A percentile compares a stretch with the other conserved stretches of the same genome.
phyloP scores from a whole-genome alignment of 2,113 vertebrate genomes.

The Pangasianodon gigas region DNA sequence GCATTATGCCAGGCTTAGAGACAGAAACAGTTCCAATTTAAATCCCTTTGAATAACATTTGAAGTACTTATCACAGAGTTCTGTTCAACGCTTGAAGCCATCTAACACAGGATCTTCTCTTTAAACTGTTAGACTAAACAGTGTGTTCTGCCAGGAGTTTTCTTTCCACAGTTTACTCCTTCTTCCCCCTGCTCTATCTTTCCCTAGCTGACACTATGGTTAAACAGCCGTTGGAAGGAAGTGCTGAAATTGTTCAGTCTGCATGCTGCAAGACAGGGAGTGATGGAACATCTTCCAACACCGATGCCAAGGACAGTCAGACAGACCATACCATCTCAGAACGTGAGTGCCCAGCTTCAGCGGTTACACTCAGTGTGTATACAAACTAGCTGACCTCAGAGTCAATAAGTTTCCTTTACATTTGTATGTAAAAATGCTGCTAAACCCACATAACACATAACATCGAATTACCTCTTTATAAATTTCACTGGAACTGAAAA shows the following conservation, averaged over 20 bases:
- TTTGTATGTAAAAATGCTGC: background rate
- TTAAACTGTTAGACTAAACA: background rate
- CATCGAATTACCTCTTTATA: background rate
- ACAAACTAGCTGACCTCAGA: background rate
- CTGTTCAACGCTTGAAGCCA: background rate
- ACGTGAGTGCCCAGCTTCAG: constrained; percentile 31
- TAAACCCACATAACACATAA: background rate
- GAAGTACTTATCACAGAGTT: background rate
- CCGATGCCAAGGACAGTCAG: background rate
- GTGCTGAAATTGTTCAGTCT: constrained; percentile 15
- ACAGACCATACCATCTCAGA: constrained; percentile 38
- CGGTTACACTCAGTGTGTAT: background rate
- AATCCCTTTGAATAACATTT: constrained; percentile 27
- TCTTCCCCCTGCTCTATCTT: background rate
- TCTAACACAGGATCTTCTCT: background rate
- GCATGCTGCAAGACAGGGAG: constrained; percentile 30
- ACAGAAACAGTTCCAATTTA: background rate
- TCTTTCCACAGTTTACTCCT: background rate
- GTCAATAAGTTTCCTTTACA: background rate
- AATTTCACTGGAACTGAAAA: background rate
- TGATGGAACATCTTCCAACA: background rate
- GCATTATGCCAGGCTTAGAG: constrained; percentile 5
- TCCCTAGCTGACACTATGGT: constrained; percentile 42
- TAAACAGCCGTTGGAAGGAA: constrained; percentile 28
- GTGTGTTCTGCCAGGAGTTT: background rate